Percentiles rank a stretch among this genome's conserved stretches.
Evolutionary conservation across 2,113 vertebrate genomes (phyloP).

Genomic region (Bucco capensis): DNA sequence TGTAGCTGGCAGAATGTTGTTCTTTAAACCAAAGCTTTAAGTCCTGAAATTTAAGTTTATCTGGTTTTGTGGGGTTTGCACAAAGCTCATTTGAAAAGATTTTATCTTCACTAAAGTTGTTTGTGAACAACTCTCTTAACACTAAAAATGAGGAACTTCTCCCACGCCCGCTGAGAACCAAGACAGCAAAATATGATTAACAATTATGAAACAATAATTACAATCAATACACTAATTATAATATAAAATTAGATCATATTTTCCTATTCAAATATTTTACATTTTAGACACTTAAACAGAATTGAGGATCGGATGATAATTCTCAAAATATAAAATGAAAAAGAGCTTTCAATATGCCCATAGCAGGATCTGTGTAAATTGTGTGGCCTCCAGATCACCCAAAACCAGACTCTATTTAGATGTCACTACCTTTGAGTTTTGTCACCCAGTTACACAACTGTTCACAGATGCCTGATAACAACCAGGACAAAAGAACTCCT

Average conservation of each 20-base stretch:
- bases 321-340: background rate
- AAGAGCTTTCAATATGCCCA: accelerated
- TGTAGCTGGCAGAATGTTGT: background rate
- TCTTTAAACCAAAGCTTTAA: background rate
- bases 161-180: background rate
- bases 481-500: background rate
- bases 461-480: background rate
- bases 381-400: background rate
- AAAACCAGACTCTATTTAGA: background rate
- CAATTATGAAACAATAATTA: background rate
- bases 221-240: background rate
- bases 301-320: background rate
- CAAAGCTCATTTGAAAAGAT: background rate
- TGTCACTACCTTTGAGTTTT: background rate
- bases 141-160: background rate
- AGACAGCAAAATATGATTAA: background rate
- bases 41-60: background rate
- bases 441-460: background rate
- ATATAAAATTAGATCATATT: background rate
- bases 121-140: background rate
- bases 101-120: background rate
- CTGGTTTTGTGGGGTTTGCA: background rate
- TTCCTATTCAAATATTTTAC: background rate
- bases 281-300: background rate
- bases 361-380: background rate